Evolutionary conservation across 2,888 invertebrate species (phyloP).

Genomic region (Lasioglossum pauxillum): DNA sequence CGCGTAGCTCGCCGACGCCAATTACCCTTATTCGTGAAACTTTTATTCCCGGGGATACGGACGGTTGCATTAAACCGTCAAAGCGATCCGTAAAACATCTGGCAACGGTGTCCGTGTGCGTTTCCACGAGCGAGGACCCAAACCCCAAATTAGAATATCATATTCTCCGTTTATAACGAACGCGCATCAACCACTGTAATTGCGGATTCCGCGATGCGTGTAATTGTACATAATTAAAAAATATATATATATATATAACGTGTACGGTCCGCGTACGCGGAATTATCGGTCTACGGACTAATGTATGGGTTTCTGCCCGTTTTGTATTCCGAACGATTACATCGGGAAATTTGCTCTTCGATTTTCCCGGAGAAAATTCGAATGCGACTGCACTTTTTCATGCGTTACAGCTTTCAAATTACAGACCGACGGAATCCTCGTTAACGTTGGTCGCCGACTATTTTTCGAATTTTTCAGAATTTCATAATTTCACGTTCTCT

Average conservation of each 20-base stretch:
- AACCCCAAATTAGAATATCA: constrained; percentile 46
- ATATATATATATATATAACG: background rate
- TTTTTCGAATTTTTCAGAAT: background rate
- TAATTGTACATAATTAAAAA: constrained; percentile 41
- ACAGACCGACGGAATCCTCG: background rate
- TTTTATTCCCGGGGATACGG: constrained; percentile 12
- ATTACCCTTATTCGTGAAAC: constrained; percentile 3
- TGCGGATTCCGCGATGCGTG: constrained; percentile 44
- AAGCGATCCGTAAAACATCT: constrained; percentile 23
- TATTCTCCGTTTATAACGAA: constrained; percentile 48
- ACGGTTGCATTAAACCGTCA: constrained; percentile 25
- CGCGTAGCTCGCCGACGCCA: background rate
- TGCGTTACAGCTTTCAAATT: background rate
- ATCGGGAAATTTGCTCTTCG: background rate
- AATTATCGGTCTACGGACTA: background rate
- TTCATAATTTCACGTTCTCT: background rate
- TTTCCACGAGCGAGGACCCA: background rate
- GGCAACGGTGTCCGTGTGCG: background rate
- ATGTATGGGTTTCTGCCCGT: background rate
- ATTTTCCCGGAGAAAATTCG: background rate
- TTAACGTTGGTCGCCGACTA: background rate
- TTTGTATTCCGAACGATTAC: constrained; percentile 4
- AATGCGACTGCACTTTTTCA: background rate
- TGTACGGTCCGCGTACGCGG: background rate
- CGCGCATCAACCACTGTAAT: constrained; percentile 53